Evolutionary conservation across 23 tunicate species (phyloP).

Genomic region (Trididemnum clinides): DNA sequence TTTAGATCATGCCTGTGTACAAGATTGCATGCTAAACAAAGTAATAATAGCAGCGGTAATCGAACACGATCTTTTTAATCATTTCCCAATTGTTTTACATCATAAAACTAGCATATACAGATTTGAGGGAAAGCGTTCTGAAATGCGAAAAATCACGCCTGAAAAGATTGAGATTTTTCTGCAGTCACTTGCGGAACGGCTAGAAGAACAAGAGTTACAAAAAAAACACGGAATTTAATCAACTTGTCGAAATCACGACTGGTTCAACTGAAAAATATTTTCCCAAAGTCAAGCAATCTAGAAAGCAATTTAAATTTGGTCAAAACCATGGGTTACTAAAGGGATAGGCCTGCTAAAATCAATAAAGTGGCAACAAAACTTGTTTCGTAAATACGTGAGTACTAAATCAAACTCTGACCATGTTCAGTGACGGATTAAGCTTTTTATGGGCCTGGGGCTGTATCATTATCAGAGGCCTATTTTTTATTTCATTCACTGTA

Average conservation of each 20-base stretch:
- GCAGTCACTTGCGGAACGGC: too few relatives aligned
- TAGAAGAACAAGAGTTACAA: too few relatives aligned
- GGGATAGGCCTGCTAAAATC: background rate
- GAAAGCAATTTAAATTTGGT: background rate
- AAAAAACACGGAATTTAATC: too few relatives aligned
- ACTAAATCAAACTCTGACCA: too few relatives aligned
- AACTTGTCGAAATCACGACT: background rate
- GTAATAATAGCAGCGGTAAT: background rate
- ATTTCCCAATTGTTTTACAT: background rate
- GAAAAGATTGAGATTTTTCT: background rate
- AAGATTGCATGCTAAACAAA: background rate
- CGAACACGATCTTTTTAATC: background rate
- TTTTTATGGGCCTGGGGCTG: too few relatives aligned
- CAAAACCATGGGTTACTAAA: background rate
- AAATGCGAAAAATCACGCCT: background rate
- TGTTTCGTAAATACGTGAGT: background rate
- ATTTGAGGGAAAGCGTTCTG: background rate
- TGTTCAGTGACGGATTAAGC: too few relatives aligned
- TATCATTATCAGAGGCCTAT: too few relatives aligned
- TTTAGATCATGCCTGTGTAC: background rate
- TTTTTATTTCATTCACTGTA: too few relatives aligned
- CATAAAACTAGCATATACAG: background rate
- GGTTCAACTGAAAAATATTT: background rate
- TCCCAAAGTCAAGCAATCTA: background rate
- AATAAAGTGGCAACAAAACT: background rate